A percentile compares a stretch with the other conserved stretches of the same genome.
Evolutionary conservation across 2,797 vertebrate genomes (phyloP).

Genomic region (Allobates femoralis): DNA sequence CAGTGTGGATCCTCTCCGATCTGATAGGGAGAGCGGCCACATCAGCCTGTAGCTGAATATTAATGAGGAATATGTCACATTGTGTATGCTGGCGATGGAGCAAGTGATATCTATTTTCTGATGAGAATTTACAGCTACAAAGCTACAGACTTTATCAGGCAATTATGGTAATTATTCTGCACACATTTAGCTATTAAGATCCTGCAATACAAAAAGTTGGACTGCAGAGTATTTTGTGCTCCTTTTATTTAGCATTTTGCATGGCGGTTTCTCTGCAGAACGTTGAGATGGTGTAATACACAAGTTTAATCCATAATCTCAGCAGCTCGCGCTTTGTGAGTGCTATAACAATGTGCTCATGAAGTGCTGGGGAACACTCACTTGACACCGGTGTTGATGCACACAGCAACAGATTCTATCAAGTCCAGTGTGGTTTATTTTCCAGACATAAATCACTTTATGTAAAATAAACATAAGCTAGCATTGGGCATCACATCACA

Average conservation of each 20-base stretch:
- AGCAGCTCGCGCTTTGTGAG: neutral
- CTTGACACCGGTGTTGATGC: too few relatives aligned
- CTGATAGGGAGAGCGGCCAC: neutral
- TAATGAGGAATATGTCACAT: constrained; percentile 20
- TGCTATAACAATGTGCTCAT: too few relatives aligned
- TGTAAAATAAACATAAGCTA: too few relatives aligned
- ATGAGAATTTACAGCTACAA: neutral
- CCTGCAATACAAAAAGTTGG: neutral
- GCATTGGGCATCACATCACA: too few relatives aligned
- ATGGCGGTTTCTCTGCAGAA: neutral
- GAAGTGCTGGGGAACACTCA: too few relatives aligned
- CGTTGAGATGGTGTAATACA: neutral
- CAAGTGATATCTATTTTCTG: neutral
- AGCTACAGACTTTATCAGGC: neutral
- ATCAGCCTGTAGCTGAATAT: neutral
- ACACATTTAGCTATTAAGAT: constrained; percentile 27
- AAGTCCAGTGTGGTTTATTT: too few relatives aligned
- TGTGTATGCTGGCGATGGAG: constrained; percentile 5
- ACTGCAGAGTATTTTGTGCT: neutral
- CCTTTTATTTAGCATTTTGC: neutral
- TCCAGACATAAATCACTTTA: too few relatives aligned
- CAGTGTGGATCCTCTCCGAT: neutral
- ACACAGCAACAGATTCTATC: too few relatives aligned
- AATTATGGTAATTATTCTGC: constrained; percentile 19
- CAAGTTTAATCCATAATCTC: neutral